These are phyloP conservation scores for Cyprinus carpio DNA, from an alignment of 2,113 vertebrate genomes.

Conservation along the genomic window DNA sequence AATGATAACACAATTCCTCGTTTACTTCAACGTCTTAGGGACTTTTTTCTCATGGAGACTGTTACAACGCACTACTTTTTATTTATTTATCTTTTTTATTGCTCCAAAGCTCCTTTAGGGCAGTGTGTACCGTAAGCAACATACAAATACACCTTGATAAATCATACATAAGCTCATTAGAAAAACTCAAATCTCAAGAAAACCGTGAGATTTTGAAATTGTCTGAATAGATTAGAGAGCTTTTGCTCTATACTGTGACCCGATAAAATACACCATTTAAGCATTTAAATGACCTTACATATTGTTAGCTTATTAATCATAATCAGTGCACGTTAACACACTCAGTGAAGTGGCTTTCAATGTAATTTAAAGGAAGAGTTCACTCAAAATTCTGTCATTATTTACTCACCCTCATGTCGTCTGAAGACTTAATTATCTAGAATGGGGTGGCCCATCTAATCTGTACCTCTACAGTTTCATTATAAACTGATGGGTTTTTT, in stretches of 20 bases:
- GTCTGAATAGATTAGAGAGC: not conserved
- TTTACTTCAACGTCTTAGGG: not conserved
- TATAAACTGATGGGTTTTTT: no score
- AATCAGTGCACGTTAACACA: not conserved
- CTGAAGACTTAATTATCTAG: no score
- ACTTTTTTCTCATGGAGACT: not conserved
- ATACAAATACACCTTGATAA: no score
- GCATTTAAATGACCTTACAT: not conserved
- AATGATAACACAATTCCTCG: not conserved
- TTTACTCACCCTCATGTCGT: not conserved
- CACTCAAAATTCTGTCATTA: not conserved
- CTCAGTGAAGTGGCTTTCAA: not conserved
- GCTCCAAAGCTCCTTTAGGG: no score
- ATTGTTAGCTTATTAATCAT: not conserved
- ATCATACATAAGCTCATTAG: no score
- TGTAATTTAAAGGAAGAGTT: not conserved
- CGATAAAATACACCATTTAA: not conserved
- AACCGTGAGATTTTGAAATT: no score
- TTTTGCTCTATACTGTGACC: not conserved
- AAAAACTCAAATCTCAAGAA: not conserved
- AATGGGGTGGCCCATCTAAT: no score
- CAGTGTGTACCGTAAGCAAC: no score
- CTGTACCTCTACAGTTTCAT: no score
- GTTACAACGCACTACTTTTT: not conserved
- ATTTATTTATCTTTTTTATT: no score